Base-by-base conservation (phyloP, 2,888 invertebrate genomes). In the Zaprionus lineosus region DNA sequence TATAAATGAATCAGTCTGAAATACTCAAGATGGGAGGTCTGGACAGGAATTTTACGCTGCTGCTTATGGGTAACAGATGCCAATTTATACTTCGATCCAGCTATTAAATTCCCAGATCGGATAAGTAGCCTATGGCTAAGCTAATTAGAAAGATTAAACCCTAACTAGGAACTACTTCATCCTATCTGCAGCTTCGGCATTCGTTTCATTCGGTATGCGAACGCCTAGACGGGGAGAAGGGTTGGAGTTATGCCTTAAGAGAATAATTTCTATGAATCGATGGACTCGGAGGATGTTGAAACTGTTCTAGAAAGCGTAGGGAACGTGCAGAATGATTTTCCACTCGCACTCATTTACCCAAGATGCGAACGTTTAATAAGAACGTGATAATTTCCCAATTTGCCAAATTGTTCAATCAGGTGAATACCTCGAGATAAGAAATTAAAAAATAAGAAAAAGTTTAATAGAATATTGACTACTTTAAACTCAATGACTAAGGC, bases 221-320 rank as follows among this genome's bases (percentile, higher is more conserved):
- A 7, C 86, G 74, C n/a, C 68, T 29, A 15, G 72, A 81, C 19
- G 82, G 82, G 2, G 86, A 86, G 63, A 83, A 84, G 12, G 86
- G 86, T 29, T 84, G 74, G 79, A 86, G 58, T n/a, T 46, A 67
- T 87, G 4, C 86, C 86, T 1, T 59, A 83, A 28, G 5, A 9
- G 15, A 72, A 86, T 58, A 83, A 81, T 3, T 57, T 62, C 33
- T 24, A 75, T 2, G 66, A 73, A 12, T 87, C 87, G 86, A 8
- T 69, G 5, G 70, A 75, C 15, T 72, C 63, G 66, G 69, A 86
- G 2, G 68, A 56, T 1, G 83, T 72, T 8, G 75, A 83, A 40
- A 50, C 61, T 0, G 55, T 48, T 57, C 34, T 81, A 28, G 67
- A 81, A 0, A 7, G 31, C 3, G 57, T 62, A 16, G n/a, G n/a